Evolutionary conservation across 2,113 vertebrate genomes (phyloP).

Genomic region (Tupaia tana): DNA sequence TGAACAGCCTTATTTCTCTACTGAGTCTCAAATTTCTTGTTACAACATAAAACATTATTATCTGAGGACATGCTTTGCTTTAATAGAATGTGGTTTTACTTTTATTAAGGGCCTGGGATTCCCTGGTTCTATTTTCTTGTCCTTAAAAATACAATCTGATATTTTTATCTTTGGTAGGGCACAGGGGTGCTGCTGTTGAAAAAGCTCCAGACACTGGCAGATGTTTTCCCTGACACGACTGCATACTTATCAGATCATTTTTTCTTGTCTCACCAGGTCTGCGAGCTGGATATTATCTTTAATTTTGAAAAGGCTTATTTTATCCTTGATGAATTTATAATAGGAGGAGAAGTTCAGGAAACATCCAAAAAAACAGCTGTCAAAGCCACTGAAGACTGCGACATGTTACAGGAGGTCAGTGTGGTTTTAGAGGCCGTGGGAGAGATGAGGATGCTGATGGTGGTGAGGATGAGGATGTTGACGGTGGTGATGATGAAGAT

Average conservation of each 20-base stretch:
- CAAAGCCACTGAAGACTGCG: slow-evolving; percentile 91
- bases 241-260: slow-evolving; percentile 39
- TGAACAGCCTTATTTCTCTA: not conserved
- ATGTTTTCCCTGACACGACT: not conserved
- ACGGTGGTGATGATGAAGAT: not conserved
- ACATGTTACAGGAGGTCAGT: slow-evolving; percentile 96
- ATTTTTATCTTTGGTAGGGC: not conserved
- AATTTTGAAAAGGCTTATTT: slow-evolving; percentile 98
- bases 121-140: not conserved
- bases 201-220: not conserved
- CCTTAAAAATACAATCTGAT: not conserved
- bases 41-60: not conserved
- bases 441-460: not conserved
- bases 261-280: slow-evolving; percentile 89
- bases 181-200: not conserved
- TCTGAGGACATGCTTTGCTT: not conserved
- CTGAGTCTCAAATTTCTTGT: not conserved
- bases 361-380: slow-evolving; percentile 92
- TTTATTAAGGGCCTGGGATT: not conserved
- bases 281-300: slow-evolving; percentile 97
- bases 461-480: no score
- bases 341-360: slow-evolving; percentile 95
- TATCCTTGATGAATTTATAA: slow-evolving; percentile 96
- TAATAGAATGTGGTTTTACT: not conserved
- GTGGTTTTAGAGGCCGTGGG: not conserved